Percentiles rank a stretch among this genome's conserved stretches.
Evolutionary conservation across 2,888 invertebrate genomes (phyloP).

Genomic region (Mesoligia furuncula): DNA sequence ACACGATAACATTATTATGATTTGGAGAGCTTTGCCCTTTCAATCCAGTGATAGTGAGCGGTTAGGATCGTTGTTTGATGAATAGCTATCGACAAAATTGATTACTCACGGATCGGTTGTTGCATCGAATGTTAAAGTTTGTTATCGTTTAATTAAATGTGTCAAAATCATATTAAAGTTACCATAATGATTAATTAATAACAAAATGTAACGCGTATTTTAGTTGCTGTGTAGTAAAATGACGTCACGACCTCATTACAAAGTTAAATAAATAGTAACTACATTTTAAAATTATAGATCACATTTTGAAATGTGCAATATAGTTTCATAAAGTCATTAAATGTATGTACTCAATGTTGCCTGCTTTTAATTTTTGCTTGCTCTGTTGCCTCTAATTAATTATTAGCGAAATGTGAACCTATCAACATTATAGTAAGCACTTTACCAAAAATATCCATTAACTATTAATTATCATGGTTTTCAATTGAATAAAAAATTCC

Average conservation of each 20-base stretch:
- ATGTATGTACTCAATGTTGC: conserved; percentile 4
- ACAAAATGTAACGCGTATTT: conserved; percentile 10
- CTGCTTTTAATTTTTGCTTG: conserved; percentile 22
- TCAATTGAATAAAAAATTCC: conserved; percentile 10
- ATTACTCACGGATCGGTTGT: conserved; percentile 25
- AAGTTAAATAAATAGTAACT: conserved; percentile 39
- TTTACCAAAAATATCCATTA: conserved; percentile 3
- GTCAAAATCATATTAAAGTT: conserved; percentile 8
- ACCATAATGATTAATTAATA: conserved; percentile 31
- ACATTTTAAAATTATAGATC: conserved; percentile 31
- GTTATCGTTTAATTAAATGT: conserved; percentile 39
- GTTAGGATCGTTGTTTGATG: conserved; percentile 17
- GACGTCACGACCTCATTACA: conserved; percentile 32
- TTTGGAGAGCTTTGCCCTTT: conserved; percentile 33
- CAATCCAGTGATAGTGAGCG: conserved; percentile 18
- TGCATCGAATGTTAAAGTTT: conserved; percentile 22
- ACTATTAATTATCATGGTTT: conserved; percentile 6
- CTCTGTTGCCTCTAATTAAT: conserved; percentile 32
- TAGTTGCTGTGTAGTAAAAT: conserved; percentile 22
- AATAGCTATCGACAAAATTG: conserved; percentile 31
- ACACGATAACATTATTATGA: conserved; percentile 31
- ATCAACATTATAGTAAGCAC: not conserved
- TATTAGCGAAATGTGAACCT: not conserved
- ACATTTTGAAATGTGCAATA: conserved; percentile 18
- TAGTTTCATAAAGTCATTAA: conserved; percentile 35